These are phyloP conservation scores for Scarus forsteni DNA, from an alignment of 2,797 vertebrate genomes.

Conservation along the genomic window DNA sequence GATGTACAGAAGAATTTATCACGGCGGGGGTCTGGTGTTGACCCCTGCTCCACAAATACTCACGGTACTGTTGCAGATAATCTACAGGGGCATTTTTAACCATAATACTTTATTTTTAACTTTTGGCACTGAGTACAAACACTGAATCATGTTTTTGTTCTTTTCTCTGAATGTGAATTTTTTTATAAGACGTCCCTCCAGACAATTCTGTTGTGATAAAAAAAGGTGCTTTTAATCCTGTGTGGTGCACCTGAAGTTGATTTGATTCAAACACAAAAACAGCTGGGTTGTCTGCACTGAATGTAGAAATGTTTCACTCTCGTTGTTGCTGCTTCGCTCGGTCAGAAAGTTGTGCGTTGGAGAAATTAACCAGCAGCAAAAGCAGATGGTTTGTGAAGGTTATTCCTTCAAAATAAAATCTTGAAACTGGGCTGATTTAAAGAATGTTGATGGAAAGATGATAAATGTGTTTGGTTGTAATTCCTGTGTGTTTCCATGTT, in stretches of 20 bases:
- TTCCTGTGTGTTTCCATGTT: constrained; percentile 62
- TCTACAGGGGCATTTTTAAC: constrained; percentile 76
- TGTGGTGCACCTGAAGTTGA: constrained; percentile 47
- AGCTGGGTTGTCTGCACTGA: constrained; percentile 71
- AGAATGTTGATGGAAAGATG: constrained; percentile 38
- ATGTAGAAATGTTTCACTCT: constrained; percentile 72
- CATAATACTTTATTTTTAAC: constrained; percentile 33
- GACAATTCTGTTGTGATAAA: constrained; percentile 59
- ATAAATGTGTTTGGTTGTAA: constrained; percentile 62
- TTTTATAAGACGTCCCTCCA: constrained; percentile 56
- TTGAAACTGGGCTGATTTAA: constrained; percentile 28
- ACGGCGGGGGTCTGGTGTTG: constrained; percentile 29
- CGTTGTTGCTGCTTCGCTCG: constrained; percentile 57
- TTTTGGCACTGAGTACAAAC: constrained; percentile 45
- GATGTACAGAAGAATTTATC: constrained; percentile 50
- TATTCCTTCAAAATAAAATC: constrained; percentile 7
- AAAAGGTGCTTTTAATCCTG: constrained; percentile 61
- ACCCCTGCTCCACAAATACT: constrained; percentile 44
- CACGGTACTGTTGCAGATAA: constrained; percentile 72
- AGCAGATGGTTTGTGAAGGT: constrained; percentile 38
- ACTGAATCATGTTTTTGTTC: constrained; percentile 31
- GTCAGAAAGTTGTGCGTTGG: constrained; percentile 44
- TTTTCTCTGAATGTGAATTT: constrained; percentile 72
- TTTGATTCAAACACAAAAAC: constrained; percentile 29
- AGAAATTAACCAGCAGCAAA: constrained; percentile 66